phyloP scores from a whole-genome alignment of 2,113 vertebrate species.

The Myanophis thanlyinensis region DNA sequence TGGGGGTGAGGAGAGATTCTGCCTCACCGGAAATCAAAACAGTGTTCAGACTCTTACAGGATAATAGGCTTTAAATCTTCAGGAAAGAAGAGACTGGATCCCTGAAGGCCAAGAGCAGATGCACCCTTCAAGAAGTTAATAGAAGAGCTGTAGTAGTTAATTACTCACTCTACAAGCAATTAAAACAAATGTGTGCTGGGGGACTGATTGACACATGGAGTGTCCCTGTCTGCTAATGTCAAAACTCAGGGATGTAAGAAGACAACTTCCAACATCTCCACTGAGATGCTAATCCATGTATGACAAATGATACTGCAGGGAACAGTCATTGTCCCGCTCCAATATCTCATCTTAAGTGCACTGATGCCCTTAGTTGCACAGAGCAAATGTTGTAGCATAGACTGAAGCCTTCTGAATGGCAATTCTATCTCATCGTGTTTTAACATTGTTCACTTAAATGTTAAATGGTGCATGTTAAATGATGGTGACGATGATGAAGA shows the following conservation, averaged over 20 bases:
- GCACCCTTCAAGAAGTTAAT: neutral
- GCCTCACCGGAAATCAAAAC: neutral
- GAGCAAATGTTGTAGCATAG: neutral
- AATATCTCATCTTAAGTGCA: neutral
- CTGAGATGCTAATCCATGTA: neutral
- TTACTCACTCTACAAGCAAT: neutral
- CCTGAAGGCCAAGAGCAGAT: neutral
- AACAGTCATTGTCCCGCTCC: neutral
- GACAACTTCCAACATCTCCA: neutral
- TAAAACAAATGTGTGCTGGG: neutral
- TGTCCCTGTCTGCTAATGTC: neutral
- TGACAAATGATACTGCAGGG: neutral
- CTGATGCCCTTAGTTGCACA: neutral
- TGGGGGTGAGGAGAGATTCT: neutral
- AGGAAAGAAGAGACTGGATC: neutral
- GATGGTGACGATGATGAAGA: no score
- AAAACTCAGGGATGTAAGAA: neutral
- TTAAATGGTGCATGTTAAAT: neutral
- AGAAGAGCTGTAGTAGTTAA: neutral
- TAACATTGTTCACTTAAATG: neutral
- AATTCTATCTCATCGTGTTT: neutral
- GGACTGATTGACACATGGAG: neutral
- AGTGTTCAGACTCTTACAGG: neutral
- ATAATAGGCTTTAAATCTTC: neutral
- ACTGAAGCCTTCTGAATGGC: neutral